A percentile compares a stretch with the other conserved stretches of the same genome.
Conservation (phyloP, 2,888 invertebrate species). For the Lacanobia wlatinum region DNA sequence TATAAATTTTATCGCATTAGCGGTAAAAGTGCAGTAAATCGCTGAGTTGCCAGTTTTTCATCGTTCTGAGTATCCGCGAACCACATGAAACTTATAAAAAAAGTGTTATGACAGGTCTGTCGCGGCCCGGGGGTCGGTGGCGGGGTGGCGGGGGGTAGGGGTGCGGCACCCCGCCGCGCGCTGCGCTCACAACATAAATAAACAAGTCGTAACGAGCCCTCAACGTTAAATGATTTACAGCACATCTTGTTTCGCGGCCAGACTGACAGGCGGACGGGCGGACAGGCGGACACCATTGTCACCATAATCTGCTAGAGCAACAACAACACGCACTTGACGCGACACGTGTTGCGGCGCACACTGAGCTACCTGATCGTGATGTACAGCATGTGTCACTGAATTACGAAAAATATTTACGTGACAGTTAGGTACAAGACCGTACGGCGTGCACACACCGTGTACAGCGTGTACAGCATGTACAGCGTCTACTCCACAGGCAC, state of each 20-base stretch:
- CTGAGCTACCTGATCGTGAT: neutral
- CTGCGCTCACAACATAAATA: conserved; percentile 60
- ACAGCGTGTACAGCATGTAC: too few relatives aligned
- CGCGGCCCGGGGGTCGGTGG: neutral
- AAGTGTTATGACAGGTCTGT: conserved; percentile 73
- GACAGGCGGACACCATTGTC: conserved; percentile 25
- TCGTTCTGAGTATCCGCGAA: conserved; percentile 72
- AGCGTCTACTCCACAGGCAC: too few relatives aligned
- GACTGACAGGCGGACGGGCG: neutral
- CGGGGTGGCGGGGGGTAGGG: too few relatives aligned
- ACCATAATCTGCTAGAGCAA: conserved; percentile 30
- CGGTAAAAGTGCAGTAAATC: conserved; percentile 74
- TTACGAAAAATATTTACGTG: neutral
- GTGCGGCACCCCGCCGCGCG: conserved; percentile 67
- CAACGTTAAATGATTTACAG: conserved; percentile 71
- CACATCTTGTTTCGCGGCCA: conserved; percentile 17
- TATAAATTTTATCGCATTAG: conserved; percentile 81
- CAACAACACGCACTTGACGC: neutral
- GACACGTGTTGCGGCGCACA: conserved; percentile 17
- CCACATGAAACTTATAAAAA: conserved; percentile 61
- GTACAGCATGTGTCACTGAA: too few relatives aligned
- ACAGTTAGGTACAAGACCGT: neutral
- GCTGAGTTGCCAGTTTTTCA: conserved; percentile 65
- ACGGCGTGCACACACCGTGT: too few relatives aligned
- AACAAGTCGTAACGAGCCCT: conserved; percentile 67